Percentiles rank a stretch among this genome's conserved stretches.
Conservation (phyloP, 2,888 invertebrate genomes). For the Platycnemis pennipes region DNA sequence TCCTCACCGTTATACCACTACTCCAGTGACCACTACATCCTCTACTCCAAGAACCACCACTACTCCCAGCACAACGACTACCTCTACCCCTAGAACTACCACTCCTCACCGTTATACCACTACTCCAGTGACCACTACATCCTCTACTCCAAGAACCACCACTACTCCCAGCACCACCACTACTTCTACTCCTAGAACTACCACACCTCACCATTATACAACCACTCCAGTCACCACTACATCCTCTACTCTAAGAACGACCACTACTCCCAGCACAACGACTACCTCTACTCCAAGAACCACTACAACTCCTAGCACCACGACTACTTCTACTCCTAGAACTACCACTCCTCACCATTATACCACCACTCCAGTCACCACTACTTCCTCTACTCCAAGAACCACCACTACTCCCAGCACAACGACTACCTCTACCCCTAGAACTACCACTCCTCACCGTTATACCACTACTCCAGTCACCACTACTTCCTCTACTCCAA, state of each 20-base stretch:
- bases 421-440: background rate
- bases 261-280: background rate
- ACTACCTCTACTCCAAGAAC: background rate
- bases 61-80: too few relatives aligned
- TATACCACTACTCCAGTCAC: background rate
- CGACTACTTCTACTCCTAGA: background rate
- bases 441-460: too few relatives aligned
- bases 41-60: too few relatives aligned
- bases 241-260: too few relatives aligned
- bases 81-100: too few relatives aligned
- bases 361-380: background rate
- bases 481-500: background rate
- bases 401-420: background rate
- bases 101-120: background rate
- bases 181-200: constrained; percentile 70
- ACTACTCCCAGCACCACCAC: background rate
- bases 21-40: too few relatives aligned
- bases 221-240: background rate
- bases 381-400: background rate
- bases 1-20: too few relatives aligned
- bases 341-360: background rate
- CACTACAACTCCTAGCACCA: background rate
- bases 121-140: background rate
- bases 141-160: background rate
- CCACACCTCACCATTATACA: background rate